A percentile compares a stretch with the other conserved stretches of the same genome.
phyloP scores from a whole-genome alignment of 92 coral and sea anemone genomes.

The Paramuricea clavata region DNA sequence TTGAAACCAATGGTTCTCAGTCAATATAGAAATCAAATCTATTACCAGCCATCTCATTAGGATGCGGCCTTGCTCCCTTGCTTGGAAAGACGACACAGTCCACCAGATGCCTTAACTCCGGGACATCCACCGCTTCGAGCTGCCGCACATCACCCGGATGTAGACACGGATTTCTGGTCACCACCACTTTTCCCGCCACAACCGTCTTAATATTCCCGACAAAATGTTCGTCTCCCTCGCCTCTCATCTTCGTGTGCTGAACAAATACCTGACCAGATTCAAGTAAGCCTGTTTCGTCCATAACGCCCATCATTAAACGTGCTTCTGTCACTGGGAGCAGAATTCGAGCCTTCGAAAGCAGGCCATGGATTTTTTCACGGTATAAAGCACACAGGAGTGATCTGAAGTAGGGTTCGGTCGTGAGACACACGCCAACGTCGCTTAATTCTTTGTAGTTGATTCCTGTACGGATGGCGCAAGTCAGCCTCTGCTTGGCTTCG shows the following conservation, averaged over 20 bases:
- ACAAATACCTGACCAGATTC: conserved; percentile 91
- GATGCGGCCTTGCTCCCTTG: conserved; percentile 88
- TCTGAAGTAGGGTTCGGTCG: conserved; percentile 92
- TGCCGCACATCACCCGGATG: conserved; percentile 98
- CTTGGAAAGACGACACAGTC: conserved; percentile 96
- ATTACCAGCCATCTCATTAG: conserved; percentile 89
- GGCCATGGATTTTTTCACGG: conserved; percentile 82
- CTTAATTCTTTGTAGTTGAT: conserved; percentile 65
- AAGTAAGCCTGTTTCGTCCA: conserved; percentile 77
- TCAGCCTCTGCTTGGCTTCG: conserved; percentile 38
- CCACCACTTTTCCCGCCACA: conserved; percentile 78
- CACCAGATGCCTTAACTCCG: conserved; percentile 79
- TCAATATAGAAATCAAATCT: too few species aligned
- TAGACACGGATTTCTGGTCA: conserved; percentile 93
- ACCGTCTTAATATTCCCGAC: conserved; percentile 51
- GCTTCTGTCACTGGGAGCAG: conserved; percentile 88
- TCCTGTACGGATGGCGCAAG: conserved; percentile 42
- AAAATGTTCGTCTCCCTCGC: conserved; percentile 68
- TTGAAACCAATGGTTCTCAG: too few species aligned
- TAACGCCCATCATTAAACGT: conserved; percentile 86
- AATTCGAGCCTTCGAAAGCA: conserved; percentile 89
- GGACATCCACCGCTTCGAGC: conserved; percentile 85
- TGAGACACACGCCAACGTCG: conserved; percentile 82
- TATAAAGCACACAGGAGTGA: conserved; percentile 88
- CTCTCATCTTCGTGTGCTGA: conserved; percentile 79